These are phyloP conservation scores for Gallinago undulata DNA, from an alignment of 2,113 vertebrate species.

Conservation along the genomic window DNA sequence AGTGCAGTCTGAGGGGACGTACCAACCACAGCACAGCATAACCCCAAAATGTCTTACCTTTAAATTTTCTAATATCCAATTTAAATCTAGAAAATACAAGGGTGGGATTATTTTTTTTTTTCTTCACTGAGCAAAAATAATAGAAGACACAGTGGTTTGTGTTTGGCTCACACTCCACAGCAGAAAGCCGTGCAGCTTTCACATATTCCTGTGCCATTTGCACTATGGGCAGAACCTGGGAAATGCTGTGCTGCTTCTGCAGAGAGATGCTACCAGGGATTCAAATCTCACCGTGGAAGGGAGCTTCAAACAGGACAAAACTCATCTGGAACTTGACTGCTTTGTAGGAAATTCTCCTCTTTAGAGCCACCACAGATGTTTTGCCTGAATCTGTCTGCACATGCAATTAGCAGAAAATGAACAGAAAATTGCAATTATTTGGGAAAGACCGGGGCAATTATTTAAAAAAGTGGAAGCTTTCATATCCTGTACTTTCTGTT, in stretches of 20 bases:
- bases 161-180: not conserved
- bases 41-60: not conserved
- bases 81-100: not conserved
- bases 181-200: not conserved
- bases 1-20: not conserved
- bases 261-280: not conserved
- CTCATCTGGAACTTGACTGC: constrained; percentile 14
- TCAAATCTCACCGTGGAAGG: not conserved
- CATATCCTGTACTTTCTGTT: not conserved
- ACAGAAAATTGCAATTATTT: constrained; percentile 24
- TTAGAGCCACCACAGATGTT: constrained; percentile 3
- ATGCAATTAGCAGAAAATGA: constrained; percentile 8
- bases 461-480: not conserved
- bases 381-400: constrained; percentile 10
- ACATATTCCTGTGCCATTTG: not conserved
- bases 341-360: not conserved
- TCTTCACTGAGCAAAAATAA: not conserved
- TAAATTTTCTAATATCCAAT: not conserved
- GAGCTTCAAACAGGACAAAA: constrained; percentile 8
- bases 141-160: not conserved
- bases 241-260: not conserved
- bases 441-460: not conserved
- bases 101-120: not conserved
- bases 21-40: not conserved
- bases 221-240: not conserved